Base-by-base conservation (phyloP, 2,888 invertebrate genomes). In the Dolomedes plantarius region DNA sequence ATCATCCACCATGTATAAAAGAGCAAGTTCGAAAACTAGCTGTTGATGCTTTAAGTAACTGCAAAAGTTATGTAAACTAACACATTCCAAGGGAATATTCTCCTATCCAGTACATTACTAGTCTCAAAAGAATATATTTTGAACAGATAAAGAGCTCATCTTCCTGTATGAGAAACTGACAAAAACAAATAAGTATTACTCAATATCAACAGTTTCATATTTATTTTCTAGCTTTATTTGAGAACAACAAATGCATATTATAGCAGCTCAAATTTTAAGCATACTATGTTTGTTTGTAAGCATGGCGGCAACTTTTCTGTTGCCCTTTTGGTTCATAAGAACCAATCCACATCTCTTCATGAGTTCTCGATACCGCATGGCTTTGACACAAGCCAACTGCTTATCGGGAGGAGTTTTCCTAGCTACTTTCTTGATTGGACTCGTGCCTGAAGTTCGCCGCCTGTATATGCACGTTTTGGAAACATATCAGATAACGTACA, bases 371-470 rank as follows among this genome's bases (percentile, higher is more conserved):
- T 89, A 88, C 72, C 85, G 88, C 27, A 62, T 81, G 3, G 78
- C 56, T 7, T 32, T 89, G 13, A 86, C 88, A n/a, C 46, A 89
- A 27, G 89, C 89, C 31, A 90, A 90, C 81, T 91, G 91, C 76
- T 89, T 91, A 50, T 90, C 90, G 0, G 91, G 91, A 0, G 91
- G 91, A 0, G 90, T 91, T 0, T 91, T 91, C 86, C 89, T 91
- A 0, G 91, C 90, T 0, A 90, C 91, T 0, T 90, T 90, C 73
- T 89, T 91, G 32, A 88, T 91, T 0, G 90, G 90, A 56, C 88
- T 91, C 2, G 86, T 91, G 41, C 90, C 91, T 5, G 91, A 91
- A 88, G 90, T 91, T 0, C 78, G 90, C 16, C 89, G 89, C 27
- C 88, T 89, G 62, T 89, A 91, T 79, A 81, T 88, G 11, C 83